Conservation (phyloP, 2,888 invertebrate species). For the Synanthedon vespiformis region DNA sequence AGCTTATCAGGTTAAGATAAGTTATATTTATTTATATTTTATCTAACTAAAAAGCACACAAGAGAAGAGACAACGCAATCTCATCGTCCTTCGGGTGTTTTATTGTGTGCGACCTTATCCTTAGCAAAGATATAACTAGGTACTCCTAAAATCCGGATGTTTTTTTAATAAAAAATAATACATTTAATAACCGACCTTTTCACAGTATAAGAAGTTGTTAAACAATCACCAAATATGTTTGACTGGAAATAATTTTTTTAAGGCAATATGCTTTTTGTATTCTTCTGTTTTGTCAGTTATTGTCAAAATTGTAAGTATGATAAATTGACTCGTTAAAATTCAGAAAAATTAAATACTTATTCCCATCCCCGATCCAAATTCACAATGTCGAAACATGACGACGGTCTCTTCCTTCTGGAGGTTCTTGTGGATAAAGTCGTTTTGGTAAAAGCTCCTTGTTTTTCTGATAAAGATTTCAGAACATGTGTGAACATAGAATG, state of each 20-base stretch:
- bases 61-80: no score
- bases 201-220: no score
- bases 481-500: constrained; percentile 74
- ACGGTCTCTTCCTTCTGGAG: constrained; percentile 74
- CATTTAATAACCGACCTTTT: no score
- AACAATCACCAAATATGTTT: neutral
- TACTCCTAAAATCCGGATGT: no score
- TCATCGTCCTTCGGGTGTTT: no score
- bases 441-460: constrained; percentile 50
- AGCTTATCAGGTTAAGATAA: no score
- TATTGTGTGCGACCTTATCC: no score
- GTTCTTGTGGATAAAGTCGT: constrained; percentile 70
- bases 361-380: constrained; percentile 39
- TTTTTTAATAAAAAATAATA: no score
- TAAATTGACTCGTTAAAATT: constrained; percentile 9
- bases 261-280: neutral
- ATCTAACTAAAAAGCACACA: no score
- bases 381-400: constrained; percentile 56
- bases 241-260: neutral
- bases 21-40: no score
- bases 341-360: constrained; percentile 14
- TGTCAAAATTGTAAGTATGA: constrained; percentile 25
- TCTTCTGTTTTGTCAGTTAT: constrained; percentile 3
- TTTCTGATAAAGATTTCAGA: constrained; percentile 57
- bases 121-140: no score